Evolutionary conservation across 1,140 invertebrate genomes (phyloP).

Genomic region (Dendroctonus valens): DNA sequence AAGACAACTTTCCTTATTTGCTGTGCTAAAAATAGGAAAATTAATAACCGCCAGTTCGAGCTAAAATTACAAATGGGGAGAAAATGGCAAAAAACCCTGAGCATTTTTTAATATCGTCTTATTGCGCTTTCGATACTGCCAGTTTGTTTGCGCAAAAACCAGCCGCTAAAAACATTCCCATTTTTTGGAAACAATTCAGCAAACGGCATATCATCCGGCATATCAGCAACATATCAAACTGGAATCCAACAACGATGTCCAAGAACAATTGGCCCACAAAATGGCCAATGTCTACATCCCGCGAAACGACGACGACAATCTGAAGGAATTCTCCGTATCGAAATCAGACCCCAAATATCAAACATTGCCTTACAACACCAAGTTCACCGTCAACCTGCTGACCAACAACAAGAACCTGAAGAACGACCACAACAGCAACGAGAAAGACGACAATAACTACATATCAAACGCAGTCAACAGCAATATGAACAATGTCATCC

Average conservation of each 20-base stretch:
- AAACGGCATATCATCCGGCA: constrained; percentile 45
- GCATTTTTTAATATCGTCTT: too few relatives aligned
- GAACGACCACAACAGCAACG: constrained; percentile 37
- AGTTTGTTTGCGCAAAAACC: too few relatives aligned
- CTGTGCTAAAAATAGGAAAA: too few relatives aligned
- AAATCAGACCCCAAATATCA: constrained; percentile 93
- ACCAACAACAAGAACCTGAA: constrained; percentile 49
- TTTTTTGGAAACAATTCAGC: too few relatives aligned
- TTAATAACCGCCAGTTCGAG: too few relatives aligned
- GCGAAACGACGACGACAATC: constrained; percentile 42
- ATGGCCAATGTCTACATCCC: constrained; percentile 33
- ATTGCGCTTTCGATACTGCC: too few relatives aligned
- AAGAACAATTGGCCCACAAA: constrained; percentile 41
- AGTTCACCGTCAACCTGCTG: constrained; percentile 67
- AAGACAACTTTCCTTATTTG: too few relatives aligned
- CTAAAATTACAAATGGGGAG: too few relatives aligned
- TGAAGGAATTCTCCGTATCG: constrained; percentile 58
- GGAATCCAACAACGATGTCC: constrained; percentile 41
- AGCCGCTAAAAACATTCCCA: too few relatives aligned
- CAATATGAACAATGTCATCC: constrained; percentile 38
- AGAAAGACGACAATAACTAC: constrained; percentile 46
- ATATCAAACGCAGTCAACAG: constrained; percentile 39
- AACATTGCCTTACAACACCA: constrained; percentile 86
- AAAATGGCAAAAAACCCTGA: too few relatives aligned
- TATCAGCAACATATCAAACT: constrained; percentile 50